These are phyloP conservation scores for Anticlea derivata DNA, from an alignment of 2,888 invertebrate genomes.

Conservation along the genomic window DNA sequence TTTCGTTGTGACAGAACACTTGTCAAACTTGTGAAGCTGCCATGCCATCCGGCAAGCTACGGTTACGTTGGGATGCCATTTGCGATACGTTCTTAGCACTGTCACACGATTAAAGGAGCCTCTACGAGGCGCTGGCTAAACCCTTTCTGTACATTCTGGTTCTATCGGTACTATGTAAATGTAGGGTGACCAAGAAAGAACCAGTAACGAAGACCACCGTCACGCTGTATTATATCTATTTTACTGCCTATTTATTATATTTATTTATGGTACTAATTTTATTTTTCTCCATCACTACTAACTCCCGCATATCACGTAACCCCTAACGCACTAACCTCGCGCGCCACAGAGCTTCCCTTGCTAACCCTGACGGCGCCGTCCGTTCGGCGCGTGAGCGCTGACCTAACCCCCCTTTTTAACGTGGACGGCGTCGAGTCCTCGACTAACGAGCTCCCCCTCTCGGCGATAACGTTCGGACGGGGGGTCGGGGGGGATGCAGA, in stretches of 20 bases:
- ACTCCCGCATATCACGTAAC: conserved; percentile 62
- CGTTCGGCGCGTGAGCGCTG: conserved; percentile 50
- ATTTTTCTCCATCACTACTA: conserved; percentile 65
- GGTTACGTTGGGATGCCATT: conserved; percentile 41
- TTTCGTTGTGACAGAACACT: conserved; percentile 50
- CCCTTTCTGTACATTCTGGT: background rate
- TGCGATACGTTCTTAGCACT: background rate
- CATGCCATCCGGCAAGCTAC: conserved; percentile 30
- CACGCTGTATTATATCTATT: conserved; percentile 56
- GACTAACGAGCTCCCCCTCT: conserved; percentile 88
- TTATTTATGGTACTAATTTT: conserved; percentile 56
- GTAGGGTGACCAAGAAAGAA: background rate
- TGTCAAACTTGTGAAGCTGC: conserved; percentile 50
- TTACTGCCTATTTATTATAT: conserved; percentile 48
- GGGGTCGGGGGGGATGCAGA: conserved; percentile 35
- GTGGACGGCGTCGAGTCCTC: conserved; percentile 82
- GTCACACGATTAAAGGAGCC: background rate
- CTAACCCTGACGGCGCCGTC: conserved; percentile 51
- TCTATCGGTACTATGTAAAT: too few species aligned
- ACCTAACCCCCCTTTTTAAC: conserved; percentile 65
- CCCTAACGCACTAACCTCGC: conserved; percentile 34
- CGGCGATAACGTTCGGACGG: conserved; percentile 80
- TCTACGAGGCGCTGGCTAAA: too few species aligned
- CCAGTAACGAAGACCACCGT: conserved; percentile 11
- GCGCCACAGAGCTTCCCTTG: conserved; percentile 36